Evolutionary conservation across 2,113 vertebrate genomes (phyloP).

Genomic region (Otus sunia): DNA sequence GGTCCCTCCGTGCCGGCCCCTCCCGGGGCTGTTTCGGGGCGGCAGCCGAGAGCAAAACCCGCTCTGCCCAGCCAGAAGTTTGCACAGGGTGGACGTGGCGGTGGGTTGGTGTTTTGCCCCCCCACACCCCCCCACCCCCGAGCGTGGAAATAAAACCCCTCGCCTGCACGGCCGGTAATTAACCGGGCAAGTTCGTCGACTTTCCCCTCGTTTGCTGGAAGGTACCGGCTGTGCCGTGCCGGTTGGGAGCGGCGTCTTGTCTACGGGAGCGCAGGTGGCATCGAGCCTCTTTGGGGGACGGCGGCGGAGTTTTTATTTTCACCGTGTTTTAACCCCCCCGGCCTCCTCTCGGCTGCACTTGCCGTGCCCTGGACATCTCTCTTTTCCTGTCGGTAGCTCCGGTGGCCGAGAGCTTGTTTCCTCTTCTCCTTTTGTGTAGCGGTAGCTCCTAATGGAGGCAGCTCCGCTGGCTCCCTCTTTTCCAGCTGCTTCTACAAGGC

Average conservation of each 20-base stretch:
- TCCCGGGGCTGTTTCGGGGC: background rate
- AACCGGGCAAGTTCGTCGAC: background rate
- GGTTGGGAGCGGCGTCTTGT: background rate
- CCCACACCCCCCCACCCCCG: too few species aligned
- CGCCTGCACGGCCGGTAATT: background rate
- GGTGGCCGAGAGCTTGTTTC: constrained; percentile 1
- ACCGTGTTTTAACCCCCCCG: background rate
- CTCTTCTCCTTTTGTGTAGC: constrained; percentile 58
- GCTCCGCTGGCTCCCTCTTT: constrained; percentile 52
- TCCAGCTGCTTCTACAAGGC: constrained; percentile 61
- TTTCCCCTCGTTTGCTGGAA: background rate
- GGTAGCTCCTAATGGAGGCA: constrained; percentile 53
- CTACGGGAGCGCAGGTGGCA: background rate
- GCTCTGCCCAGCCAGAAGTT: background rate
- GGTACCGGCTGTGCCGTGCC: background rate
- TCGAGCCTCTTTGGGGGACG: background rate
- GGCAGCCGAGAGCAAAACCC: background rate
- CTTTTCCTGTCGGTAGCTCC: background rate
- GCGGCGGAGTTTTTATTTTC: background rate
- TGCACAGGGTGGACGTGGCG: background rate
- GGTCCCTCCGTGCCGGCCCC: background rate
- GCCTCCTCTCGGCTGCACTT: background rate
- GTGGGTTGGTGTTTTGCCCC: background rate
- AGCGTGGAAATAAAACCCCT: background rate
- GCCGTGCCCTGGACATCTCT: background rate